A percentile compares a stretch with the other conserved stretches of the same genome.
Evolutionary conservation across 2,888 invertebrate species (phyloP).

Genomic region (Monoplex corrugatus): DNA sequence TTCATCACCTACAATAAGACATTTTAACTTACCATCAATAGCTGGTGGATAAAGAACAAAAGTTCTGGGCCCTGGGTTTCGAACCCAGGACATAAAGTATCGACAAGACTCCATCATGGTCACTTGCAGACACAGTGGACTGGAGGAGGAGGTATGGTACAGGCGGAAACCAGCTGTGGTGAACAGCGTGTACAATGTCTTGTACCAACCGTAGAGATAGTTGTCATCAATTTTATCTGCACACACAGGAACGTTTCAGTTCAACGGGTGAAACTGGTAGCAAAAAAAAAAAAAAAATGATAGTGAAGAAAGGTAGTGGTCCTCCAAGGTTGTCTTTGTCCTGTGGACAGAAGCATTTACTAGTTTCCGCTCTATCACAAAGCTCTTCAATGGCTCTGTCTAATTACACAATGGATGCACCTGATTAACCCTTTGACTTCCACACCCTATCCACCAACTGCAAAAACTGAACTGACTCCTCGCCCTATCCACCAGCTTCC

Average conservation of each 20-base stretch:
- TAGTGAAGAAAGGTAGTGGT: too few relatives aligned
- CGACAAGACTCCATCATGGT: conserved; percentile 80
- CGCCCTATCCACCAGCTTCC: too few relatives aligned
- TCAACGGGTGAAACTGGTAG: too few relatives aligned
- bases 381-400: too few relatives aligned
- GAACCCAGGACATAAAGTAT: conserved; percentile 76
- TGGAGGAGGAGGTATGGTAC: conserved; percentile 75
- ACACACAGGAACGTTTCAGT: conserved; percentile 41
- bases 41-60: conserved; percentile 74
- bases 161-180: conserved; percentile 74
- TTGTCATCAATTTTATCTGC: conserved; percentile 74
- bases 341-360: too few relatives aligned
- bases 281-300: too few relatives aligned
- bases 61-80: conserved; percentile 72
- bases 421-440: too few relatives aligned
- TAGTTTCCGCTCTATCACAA: too few relatives aligned
- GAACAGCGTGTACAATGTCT: conserved; percentile 75
- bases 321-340: too few relatives aligned
- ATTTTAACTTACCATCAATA: conserved; percentile 70
- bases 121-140: conserved; percentile 78
- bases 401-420: too few relatives aligned
- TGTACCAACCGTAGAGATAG: conserved; percentile 75
- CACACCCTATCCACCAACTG: too few relatives aligned
- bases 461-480: too few relatives aligned
- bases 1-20: neutral